phyloP scores from a whole-genome alignment of 2,888 invertebrate genomes.

The Melieria omissa region DNA sequence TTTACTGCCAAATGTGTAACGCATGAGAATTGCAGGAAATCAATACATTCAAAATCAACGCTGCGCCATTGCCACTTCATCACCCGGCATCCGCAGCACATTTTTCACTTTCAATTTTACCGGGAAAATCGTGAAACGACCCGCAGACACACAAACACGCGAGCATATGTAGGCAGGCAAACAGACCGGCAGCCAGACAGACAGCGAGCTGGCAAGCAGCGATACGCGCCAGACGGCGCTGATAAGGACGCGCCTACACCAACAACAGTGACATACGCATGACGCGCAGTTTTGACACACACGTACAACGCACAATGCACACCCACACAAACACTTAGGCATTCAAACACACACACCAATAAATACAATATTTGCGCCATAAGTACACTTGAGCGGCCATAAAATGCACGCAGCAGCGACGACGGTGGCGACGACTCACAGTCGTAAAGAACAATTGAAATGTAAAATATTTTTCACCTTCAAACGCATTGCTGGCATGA shows the following conservation, averaged over 20 bases:
- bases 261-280: too few relatives aligned
- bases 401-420: neutral
- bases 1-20: neutral
- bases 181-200: too few relatives aligned
- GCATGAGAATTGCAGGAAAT: constrained; percentile 29
- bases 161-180: neutral
- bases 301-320: too few relatives aligned
- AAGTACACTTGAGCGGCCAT: too few relatives aligned
- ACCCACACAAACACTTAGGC: too few relatives aligned
- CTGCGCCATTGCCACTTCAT: constrained; percentile 56
- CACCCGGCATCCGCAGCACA: constrained; percentile 55
- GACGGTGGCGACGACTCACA: constrained; percentile 1
- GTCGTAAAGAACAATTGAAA: constrained; percentile 43
- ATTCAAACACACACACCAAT: too few relatives aligned
- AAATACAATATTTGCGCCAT: too few relatives aligned
- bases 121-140: constrained; percentile 21
- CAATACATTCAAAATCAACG: constrained; percentile 46
- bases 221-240: too few relatives aligned
- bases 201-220: too few relatives aligned
- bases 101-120: constrained; percentile 60
- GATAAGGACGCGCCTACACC: too few relatives aligned
- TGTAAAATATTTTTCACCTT: constrained; percentile 36
- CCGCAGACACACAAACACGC: neutral
- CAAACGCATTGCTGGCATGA: constrained; percentile 19
- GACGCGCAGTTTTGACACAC: too few relatives aligned